phyloP scores from a whole-genome alignment of 2,797 vertebrate genomes.

The Gila robusta region DNA sequence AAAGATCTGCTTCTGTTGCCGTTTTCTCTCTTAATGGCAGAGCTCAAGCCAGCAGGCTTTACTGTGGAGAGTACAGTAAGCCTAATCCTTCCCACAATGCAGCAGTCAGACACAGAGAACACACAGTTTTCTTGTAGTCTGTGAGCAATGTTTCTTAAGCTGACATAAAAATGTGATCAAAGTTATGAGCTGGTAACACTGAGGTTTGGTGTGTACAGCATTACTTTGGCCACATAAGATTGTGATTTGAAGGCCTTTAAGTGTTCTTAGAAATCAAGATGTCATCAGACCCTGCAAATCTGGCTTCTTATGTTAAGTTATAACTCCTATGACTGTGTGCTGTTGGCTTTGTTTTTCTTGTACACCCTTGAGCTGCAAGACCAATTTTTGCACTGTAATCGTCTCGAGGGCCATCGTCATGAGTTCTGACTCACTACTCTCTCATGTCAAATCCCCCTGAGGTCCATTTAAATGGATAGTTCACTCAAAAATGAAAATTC shows the following conservation, averaged over 20 bases:
- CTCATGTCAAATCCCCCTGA: conserved; percentile 17
- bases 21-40: background rate
- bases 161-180: conserved; percentile 22
- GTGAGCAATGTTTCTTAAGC: conserved; percentile 20
- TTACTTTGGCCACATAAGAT: conserved; percentile 7
- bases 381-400: conserved; percentile 24
- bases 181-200: conserved; percentile 10
- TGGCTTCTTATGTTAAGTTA: background rate
- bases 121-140: conserved; percentile 21
- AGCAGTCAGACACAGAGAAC: background rate
- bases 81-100: conserved; percentile 31
- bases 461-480: background rate
- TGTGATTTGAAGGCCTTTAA: conserved; percentile 11
- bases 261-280: conserved; percentile 26
- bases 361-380: conserved; percentile 18
- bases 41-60: conserved; percentile 7
- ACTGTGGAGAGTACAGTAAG: background rate
- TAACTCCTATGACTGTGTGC: background rate
- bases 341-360: conserved; percentile 33
- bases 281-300: conserved; percentile 27
- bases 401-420: conserved; percentile 32
- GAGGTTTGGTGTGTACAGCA: background rate
- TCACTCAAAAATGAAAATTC: background rate
- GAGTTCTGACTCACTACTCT: conserved; percentile 22
- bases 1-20: background rate